These are phyloP conservation scores for Australoheros facetus DNA, from an alignment of 2,797 vertebrate genomes.

Conservation along the genomic window DNA sequence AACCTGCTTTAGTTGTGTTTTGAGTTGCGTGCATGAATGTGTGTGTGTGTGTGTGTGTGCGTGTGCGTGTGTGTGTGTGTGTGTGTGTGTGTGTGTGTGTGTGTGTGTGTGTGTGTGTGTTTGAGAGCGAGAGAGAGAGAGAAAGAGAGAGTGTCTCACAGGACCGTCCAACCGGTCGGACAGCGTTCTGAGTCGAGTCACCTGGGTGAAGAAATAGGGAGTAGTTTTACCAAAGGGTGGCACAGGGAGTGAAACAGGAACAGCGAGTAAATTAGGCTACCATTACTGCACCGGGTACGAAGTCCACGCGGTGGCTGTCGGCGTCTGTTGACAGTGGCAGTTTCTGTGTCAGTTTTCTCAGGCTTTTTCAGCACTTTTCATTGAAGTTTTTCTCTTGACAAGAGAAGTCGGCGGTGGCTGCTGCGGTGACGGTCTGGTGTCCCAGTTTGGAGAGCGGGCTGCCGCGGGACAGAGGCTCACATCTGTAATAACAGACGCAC, in stretches of 20 bases:
- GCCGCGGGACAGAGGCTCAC: constrained; percentile 55
- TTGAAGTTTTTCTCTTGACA: background rate
- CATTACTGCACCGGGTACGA: constrained; percentile 26
- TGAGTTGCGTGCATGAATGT: background rate
- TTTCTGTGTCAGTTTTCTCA: background rate
- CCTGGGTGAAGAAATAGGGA: constrained; percentile 53
- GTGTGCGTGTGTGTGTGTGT: background rate
- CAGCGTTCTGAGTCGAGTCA: constrained; percentile 48
- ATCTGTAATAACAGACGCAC: constrained; percentile 55
- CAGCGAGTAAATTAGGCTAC: background rate
- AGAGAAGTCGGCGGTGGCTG: background rate
- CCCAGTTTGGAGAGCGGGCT: constrained; percentile 51
- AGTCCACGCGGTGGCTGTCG: constrained; percentile 39
- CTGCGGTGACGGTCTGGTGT: constrained; percentile 21
- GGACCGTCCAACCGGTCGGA: constrained; percentile 64
- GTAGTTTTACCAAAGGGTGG: constrained; percentile 30
- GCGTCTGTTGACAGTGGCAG: background rate
- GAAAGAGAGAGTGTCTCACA: constrained; percentile 3
- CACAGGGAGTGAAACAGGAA: constrained; percentile 24
- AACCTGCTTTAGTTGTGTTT: constrained; percentile 18
- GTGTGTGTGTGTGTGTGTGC: background rate
- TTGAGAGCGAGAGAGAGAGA: background rate
- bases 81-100: background rate
- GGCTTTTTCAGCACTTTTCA: background rate
- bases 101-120: background rate